Evolutionary conservation across 2,113 vertebrate genomes (phyloP).

Genomic region (Alligator sinensis): DNA sequence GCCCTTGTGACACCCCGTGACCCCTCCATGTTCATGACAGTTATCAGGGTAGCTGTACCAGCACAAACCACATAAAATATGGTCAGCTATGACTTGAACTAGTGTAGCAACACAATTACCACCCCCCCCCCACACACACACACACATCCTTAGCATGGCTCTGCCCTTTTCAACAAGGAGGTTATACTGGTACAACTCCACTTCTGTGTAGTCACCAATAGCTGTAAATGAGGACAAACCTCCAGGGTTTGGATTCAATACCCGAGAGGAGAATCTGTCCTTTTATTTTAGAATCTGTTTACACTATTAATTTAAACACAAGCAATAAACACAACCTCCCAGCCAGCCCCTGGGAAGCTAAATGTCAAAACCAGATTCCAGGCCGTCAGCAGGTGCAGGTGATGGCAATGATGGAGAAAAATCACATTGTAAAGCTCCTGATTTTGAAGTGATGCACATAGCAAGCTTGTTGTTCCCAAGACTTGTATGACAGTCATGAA

Average conservation of each 20-base stretch:
- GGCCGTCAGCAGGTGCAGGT: background rate
- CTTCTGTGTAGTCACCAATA: background rate
- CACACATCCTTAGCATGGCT: background rate
- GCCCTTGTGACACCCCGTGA: no score
- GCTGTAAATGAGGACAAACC: background rate
- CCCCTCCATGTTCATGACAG: background rate
- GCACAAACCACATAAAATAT: background rate
- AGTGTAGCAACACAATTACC: background rate
- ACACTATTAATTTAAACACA: background rate
- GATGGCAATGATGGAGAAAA: background rate
- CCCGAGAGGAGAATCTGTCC: background rate
- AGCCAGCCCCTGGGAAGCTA: background rate
- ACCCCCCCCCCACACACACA: background rate
- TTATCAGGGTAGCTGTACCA: background rate
- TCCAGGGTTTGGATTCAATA: background rate
- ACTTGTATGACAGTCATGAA: background rate
- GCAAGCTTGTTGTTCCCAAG: background rate
- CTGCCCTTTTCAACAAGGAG: background rate
- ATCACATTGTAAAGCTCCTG: background rate
- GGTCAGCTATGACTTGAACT: background rate
- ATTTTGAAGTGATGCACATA: background rate
- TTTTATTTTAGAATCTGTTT: background rate
- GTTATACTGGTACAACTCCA: background rate
- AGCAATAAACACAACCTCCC: rapidly evolving
- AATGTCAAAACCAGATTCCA: background rate